phyloP scores from a whole-genome alignment of 2,888 invertebrate genomes.

The Drosophila percnosoma region DNA sequence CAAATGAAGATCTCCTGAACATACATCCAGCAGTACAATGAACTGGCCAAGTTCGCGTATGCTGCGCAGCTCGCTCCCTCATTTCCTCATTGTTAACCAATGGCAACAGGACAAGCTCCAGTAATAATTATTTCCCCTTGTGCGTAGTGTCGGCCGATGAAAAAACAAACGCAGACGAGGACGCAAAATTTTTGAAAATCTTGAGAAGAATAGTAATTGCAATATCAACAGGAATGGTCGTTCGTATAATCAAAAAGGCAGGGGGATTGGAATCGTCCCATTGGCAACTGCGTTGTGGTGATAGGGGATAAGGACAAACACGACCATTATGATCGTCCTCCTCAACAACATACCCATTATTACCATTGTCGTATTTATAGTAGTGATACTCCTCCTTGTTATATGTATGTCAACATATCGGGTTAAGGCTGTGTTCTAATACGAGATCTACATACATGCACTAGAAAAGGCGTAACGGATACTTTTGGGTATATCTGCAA shows the following conservation, averaged over 20 bases:
- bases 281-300: conserved; percentile 29
- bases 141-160: conserved; percentile 59
- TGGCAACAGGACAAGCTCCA: not conserved
- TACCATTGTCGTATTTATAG: too few relatives aligned
- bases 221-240: not conserved
- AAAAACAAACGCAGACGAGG: too few relatives aligned
- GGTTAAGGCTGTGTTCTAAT: too few relatives aligned
- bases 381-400: too few relatives aligned
- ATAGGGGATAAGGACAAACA: conserved; percentile 2
- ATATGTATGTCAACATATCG: too few relatives aligned
- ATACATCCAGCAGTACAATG: conserved; percentile 62
- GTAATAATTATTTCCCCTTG: conserved; percentile 59
- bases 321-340: too few relatives aligned
- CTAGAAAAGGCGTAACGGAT: too few relatives aligned
- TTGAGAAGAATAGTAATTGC: too few relatives aligned
- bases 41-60: conserved; percentile 70
- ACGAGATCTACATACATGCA: too few relatives aligned
- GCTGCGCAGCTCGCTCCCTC: conserved; percentile 60
- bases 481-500: too few relatives aligned
- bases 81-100: conserved; percentile 47
- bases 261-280: not conserved
- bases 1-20: conserved; percentile 51
- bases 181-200: too few relatives aligned
- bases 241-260: not conserved
- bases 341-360: too few relatives aligned